A percentile compares a stretch with the other conserved stretches of the same genome.
These are phyloP conservation scores for Hestina assimilis DNA, from an alignment of 1,140 invertebrate genomes.

Conservation along the genomic window DNA sequence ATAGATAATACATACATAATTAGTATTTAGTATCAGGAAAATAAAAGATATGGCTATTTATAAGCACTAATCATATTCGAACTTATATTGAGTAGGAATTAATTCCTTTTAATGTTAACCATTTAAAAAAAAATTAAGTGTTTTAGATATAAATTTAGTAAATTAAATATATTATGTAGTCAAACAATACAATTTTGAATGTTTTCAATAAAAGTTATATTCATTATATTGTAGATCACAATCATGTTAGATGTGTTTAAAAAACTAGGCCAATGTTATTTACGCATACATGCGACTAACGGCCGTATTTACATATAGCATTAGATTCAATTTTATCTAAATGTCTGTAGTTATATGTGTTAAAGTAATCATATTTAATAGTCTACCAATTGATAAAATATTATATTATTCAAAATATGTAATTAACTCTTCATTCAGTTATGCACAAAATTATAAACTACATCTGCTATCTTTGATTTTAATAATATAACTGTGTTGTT, in stretches of 20 bases:
- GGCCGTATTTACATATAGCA: background rate
- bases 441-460: background rate
- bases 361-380: background rate
- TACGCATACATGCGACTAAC: background rate
- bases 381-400: background rate
- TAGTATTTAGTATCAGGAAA: too few relatives aligned
- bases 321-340: background rate
- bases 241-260: background rate
- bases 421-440: background rate
- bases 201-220: background rate
- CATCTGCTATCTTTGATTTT: background rate
- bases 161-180: background rate
- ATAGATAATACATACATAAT: background rate
- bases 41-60: too few relatives aligned
- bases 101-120: background rate
- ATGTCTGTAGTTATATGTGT: background rate
- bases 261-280: conserved; percentile 3
- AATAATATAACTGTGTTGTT: background rate
- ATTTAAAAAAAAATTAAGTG: background rate
- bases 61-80: background rate
- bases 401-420: background rate
- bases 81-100: background rate
- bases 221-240: background rate
- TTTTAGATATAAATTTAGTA: background rate
- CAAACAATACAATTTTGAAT: background rate